These are phyloP conservation scores for Phoebastria nigripes DNA, from an alignment of 2,797 vertebrate species.

Conservation along the genomic window DNA sequence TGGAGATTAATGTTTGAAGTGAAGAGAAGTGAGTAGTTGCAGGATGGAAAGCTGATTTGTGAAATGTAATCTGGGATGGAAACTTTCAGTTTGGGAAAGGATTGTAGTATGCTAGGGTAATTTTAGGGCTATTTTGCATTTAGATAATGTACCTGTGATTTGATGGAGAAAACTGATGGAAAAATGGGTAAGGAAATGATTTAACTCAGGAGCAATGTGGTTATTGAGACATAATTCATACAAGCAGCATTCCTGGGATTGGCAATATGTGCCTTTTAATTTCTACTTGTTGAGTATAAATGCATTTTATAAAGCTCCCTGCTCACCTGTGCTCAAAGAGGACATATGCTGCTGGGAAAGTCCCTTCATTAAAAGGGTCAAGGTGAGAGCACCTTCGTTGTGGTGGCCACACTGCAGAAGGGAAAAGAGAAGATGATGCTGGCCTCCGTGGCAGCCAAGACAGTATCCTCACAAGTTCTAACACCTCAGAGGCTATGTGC, in stretches of 20 bases:
- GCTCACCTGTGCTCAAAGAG: background rate
- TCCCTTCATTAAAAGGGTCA: background rate
- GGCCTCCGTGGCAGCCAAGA: background rate
- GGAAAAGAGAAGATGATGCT: background rate
- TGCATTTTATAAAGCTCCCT: background rate
- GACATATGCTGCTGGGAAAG: background rate
- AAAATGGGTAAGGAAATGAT: background rate
- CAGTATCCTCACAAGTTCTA: background rate
- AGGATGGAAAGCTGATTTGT: constrained; percentile 1
- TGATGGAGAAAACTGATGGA: background rate
- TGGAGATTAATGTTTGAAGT: background rate
- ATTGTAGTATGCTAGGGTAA: background rate
- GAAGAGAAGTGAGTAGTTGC: background rate
- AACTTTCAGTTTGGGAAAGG: background rate
- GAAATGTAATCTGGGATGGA: background rate
- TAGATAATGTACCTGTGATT: background rate
- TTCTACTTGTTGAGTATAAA: background rate
- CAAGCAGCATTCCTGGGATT: background rate
- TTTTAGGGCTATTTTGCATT: constrained; percentile 10
- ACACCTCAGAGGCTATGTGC: background rate
- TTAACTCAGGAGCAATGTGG: background rate
- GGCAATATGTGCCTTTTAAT: background rate
- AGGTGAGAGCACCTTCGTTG: background rate
- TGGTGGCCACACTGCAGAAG: background rate
- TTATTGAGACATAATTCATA: background rate